Conservation (phyloP, 2,113 vertebrate species). For the Spermophilus dauricus region DNA sequence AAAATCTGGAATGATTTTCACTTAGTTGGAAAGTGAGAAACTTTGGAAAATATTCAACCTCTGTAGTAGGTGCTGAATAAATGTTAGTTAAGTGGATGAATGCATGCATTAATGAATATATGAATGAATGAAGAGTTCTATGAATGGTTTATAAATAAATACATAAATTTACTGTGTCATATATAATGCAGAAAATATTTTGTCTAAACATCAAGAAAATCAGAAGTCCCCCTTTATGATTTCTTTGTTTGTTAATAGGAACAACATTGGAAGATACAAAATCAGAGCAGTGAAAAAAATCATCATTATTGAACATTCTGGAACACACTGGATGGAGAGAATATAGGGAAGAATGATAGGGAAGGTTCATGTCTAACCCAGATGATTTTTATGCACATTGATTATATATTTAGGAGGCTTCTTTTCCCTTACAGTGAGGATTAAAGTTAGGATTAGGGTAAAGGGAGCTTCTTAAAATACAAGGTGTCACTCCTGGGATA, state of each 20-base stretch:
- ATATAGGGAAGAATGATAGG: not conserved
- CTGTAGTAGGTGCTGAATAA: not conserved
- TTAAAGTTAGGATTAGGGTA: not conserved
- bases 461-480: not conserved
- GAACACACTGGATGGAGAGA: too few species aligned
- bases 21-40: slow-evolving; percentile 39
- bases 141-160: not conserved
- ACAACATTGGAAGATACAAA: not conserved
- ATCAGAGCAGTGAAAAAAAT: not conserved
- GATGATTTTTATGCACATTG: not conserved
- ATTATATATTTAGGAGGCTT: not conserved
- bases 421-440: not conserved
- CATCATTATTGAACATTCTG: too few species aligned
- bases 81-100: slow-evolving; percentile 7
- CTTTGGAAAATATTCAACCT: not conserved
- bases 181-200: not conserved
- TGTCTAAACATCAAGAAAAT: not conserved
- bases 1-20: not conserved
- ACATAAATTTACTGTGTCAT: not conserved
- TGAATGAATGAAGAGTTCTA: not conserved
- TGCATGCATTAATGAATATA: not conserved
- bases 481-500: not conserved
- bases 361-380: not conserved
- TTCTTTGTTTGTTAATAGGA: not conserved
- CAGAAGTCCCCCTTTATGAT: not conserved